A percentile compares a stretch with the other conserved stretches of the same genome.
phyloP scores from a whole-genome alignment of 2,888 invertebrate genomes.

The Frankliniella fusca region DNA sequence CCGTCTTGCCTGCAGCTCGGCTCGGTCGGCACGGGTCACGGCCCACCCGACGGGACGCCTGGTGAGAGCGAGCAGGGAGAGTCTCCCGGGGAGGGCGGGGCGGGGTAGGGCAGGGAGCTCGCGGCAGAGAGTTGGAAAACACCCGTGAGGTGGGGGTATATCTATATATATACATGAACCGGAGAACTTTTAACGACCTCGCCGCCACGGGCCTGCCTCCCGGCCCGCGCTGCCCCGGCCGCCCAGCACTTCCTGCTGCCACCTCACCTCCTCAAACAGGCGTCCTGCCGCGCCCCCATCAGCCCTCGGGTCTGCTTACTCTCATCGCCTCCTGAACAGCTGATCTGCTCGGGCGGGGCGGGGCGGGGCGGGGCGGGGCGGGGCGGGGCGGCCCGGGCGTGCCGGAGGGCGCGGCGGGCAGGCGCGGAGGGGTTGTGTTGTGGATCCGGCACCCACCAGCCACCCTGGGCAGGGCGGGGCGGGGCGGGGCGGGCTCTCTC shows the following conservation, averaged over 20 bases:
- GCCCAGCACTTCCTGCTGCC: no score
- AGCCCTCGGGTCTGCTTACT: no score
- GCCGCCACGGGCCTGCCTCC: no score
- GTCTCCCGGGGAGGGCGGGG: no score
- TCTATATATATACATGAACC: no score
- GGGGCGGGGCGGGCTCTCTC: conserved; percentile 13
- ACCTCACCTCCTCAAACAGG: no score
- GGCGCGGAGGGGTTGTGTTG: background rate
- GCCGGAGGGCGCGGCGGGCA: background rate
- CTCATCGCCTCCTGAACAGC: conserved; percentile 11
- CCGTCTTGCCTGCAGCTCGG: background rate
- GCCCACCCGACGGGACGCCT: background rate
- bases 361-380: background rate
- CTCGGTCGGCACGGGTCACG: background rate
- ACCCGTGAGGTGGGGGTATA: no score
- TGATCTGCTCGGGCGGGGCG: background rate
- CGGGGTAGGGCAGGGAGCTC: no score
- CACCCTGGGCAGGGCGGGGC: background rate
- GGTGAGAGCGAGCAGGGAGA: no score
- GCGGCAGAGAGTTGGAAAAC: no score
- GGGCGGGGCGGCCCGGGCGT: background rate
- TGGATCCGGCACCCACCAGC: conserved; percentile 1
- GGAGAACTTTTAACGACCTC: no score
- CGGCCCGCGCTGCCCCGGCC: background rate
- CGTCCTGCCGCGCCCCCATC: no score